Conservation (phyloP, 1,140 invertebrate species). For the Notospermus geniculatus region DNA sequence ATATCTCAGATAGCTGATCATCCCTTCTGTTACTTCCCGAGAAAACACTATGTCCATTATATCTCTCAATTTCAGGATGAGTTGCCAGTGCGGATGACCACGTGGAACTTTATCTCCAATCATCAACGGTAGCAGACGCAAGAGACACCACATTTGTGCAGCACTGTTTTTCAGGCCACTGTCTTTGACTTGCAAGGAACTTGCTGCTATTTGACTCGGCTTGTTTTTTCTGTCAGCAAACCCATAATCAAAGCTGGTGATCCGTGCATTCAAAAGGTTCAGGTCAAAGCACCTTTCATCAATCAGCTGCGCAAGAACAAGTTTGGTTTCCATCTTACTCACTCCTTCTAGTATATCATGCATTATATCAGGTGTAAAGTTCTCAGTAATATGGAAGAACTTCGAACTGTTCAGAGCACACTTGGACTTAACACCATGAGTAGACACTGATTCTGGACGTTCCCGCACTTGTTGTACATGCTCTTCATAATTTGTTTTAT, state of each 20-base stretch:
- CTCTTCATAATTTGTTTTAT: background rate
- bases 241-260: background rate
- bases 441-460: background rate
- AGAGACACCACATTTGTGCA: background rate
- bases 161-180: background rate
- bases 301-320: background rate
- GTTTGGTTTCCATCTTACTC: background rate
- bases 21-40: background rate
- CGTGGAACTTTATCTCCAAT: background rate
- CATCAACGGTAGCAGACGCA: background rate
- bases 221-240: background rate
- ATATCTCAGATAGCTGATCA: background rate
- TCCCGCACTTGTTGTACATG: background rate
- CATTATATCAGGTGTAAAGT: background rate
- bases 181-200: background rate
- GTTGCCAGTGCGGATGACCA: background rate
- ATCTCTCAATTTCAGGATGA: background rate
- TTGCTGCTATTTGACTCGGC: background rate
- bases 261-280: background rate
- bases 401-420: background rate
- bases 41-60: conserved; percentile 4
- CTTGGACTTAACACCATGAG: background rate
- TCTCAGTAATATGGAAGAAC: conserved; percentile 2
- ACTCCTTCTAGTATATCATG: conserved; percentile 4
- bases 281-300: background rate